These are phyloP conservation scores for Holcopasites calliopsidis DNA, from an alignment of 1,140 invertebrate genomes.

Conservation along the genomic window DNA sequence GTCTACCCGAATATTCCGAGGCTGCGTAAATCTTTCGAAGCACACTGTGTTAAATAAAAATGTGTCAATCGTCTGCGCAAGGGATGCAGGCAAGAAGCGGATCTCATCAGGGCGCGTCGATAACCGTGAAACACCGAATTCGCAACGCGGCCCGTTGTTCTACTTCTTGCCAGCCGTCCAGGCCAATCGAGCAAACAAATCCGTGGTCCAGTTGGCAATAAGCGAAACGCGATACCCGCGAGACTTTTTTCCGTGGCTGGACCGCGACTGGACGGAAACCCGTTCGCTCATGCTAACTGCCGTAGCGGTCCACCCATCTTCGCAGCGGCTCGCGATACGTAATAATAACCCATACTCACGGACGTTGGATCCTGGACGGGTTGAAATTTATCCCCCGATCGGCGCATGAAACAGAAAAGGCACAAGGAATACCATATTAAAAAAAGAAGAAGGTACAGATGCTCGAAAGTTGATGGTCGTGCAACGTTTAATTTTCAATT, in stretches of 20 bases:
- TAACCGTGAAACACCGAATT: constrained; percentile 12
- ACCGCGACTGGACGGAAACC: constrained; percentile 25
- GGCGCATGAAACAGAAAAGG: constrained; percentile 75
- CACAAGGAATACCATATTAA: constrained; percentile 32
- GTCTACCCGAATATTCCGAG: too few species aligned
- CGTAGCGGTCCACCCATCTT: constrained; percentile 20
- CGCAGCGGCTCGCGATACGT: constrained; percentile 45
- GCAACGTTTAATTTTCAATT: constrained; percentile 67
- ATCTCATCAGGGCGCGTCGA: neutral
- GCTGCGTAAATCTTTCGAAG: neutral
- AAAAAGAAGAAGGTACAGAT: too few species aligned
- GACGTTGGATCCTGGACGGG: constrained; percentile 77
- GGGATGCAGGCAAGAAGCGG: neutral
- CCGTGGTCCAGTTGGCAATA: neutral
- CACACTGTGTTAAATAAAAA: constrained; percentile 28
- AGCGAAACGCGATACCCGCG: constrained; percentile 39
- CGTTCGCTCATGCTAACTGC: constrained; percentile 27
- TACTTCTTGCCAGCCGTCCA: neutral
- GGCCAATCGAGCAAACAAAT: neutral
- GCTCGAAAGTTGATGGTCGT: too few species aligned
- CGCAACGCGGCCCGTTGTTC: neutral
- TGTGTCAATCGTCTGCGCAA: neutral
- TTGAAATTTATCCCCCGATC: neutral
- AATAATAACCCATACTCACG: constrained; percentile 74
- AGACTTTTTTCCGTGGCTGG: constrained; percentile 18